A percentile compares a stretch with the other conserved stretches of the same genome.
Evolutionary conservation across 2,888 invertebrate genomes (phyloP).

Genomic region (Tenthredo distinguenda): DNA sequence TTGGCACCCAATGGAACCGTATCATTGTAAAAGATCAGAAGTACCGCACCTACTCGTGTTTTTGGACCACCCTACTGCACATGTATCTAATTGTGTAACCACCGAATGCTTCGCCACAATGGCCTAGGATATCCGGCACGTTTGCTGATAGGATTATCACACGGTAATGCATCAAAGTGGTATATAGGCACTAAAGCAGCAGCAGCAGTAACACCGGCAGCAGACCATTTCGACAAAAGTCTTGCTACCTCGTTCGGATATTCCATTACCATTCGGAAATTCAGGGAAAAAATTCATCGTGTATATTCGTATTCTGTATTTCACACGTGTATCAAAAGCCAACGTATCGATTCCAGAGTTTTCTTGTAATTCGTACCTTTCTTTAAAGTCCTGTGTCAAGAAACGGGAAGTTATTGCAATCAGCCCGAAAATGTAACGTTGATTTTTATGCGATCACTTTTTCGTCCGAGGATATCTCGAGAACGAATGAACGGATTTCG

Average conservation of each 20-base stretch:
- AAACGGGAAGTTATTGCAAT: too few species aligned
- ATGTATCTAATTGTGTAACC: slow-evolving; percentile 28
- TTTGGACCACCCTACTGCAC: slow-evolving; percentile 4
- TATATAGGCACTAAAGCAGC: slow-evolving; percentile 1
- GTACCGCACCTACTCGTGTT: neutral
- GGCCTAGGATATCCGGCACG: slow-evolving; percentile 32
- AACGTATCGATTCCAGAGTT: neutral
- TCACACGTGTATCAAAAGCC: neutral
- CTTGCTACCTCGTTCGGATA: neutral
- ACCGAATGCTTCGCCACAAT: slow-evolving; percentile 23
- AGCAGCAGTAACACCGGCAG: neutral
- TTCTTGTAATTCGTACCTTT: too few species aligned
- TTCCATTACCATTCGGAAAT: neutral
- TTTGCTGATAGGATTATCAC: slow-evolving; percentile 65
- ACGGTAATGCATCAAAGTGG: slow-evolving; percentile 66
- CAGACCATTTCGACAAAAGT: neutral
- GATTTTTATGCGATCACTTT: too few species aligned
- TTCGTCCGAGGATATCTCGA: too few species aligned
- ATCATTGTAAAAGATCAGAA: neutral
- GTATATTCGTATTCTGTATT: neutral
- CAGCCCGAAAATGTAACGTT: too few species aligned
- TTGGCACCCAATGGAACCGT: neutral
- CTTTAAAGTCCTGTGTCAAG: too few species aligned
- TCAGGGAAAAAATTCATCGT: neutral
- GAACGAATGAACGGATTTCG: too few species aligned